These are phyloP conservation scores for Brienomyrus longianalis DNA, from an alignment of 2,113 vertebrate genomes.

Conservation along the genomic window DNA sequence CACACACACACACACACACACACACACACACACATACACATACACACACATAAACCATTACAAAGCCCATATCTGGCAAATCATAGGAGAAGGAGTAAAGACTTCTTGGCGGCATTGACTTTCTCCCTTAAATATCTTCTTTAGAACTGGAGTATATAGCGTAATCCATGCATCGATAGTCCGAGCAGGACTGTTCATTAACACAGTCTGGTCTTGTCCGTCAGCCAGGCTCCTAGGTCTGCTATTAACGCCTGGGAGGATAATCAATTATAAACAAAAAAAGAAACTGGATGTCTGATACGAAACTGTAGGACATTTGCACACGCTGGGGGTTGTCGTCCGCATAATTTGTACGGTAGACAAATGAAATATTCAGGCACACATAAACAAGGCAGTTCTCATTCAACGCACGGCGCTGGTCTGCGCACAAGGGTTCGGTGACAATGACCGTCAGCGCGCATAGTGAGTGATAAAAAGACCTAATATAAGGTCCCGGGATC, in stretches of 20 bases:
- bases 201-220: background rate
- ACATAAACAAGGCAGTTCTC: background rate
- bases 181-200: background rate
- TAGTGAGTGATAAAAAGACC: background rate
- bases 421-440: background rate
- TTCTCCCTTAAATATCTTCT: background rate
- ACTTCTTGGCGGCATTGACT: background rate
- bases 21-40: background rate
- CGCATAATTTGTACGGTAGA: background rate
- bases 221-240: background rate
- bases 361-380: background rate
- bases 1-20: background rate
- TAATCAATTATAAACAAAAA: background rate
- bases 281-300: background rate
- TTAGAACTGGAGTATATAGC: background rate
- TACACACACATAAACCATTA: background rate
- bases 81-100: background rate
- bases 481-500: background rate
- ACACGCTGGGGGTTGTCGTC: background rate
- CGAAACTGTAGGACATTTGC: background rate
- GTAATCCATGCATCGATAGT: background rate
- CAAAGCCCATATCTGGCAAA: background rate
- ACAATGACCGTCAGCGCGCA: background rate
- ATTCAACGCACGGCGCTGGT: conserved; percentile 2
- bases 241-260: background rate